Evolutionary conservation across 1,140 invertebrate species (phyloP).

Genomic region (Atta colombica): DNA sequence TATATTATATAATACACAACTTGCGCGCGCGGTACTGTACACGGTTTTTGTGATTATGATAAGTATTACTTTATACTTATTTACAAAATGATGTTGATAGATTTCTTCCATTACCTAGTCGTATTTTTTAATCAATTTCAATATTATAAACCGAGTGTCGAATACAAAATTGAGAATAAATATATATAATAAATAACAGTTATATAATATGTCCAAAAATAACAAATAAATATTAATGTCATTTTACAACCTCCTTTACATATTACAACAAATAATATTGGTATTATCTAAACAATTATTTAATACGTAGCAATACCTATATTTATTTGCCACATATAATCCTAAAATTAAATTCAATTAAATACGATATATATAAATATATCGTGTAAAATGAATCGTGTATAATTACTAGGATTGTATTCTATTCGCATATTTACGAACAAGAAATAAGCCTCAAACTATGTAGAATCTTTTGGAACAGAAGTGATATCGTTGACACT

Average conservation of each 20-base stretch:
- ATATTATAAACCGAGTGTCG: slow-evolving; percentile 18
- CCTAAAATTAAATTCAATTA: slow-evolving; percentile 30
- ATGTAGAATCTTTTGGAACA: slow-evolving; percentile 12
- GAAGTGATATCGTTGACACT: neutral
- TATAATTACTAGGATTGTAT: neutral
- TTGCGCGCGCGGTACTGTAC: neutral
- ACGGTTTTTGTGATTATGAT: neutral
- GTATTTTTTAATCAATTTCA: slow-evolving; percentile 20
- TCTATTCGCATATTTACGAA: slow-evolving; percentile 2
- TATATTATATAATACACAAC: slow-evolving; percentile 15
- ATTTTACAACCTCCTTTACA: slow-evolving; percentile 6
- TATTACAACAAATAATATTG: slow-evolving; percentile 3
- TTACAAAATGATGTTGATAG: slow-evolving; percentile 15
- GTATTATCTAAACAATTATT: slow-evolving; percentile 2
- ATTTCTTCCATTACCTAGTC: slow-evolving; percentile 5
- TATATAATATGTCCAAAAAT: slow-evolving; percentile 25
- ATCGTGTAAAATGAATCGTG: neutral
- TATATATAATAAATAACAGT: slow-evolving; percentile 44
- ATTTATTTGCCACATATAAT: slow-evolving; percentile 20
- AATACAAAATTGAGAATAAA: slow-evolving; percentile 22
- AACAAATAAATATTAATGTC: slow-evolving; percentile 53
- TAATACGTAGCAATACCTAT: slow-evolving; percentile 30
- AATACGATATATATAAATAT: slow-evolving; percentile 22
- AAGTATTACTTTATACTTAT: slow-evolving; percentile 35
- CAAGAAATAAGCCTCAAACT: slow-evolving; percentile 15